A percentile compares a stretch with the other conserved stretches of the same genome.
Conservation (phyloP, 1,140 invertebrate species). For the Lasioglossum baleicum region DNA sequence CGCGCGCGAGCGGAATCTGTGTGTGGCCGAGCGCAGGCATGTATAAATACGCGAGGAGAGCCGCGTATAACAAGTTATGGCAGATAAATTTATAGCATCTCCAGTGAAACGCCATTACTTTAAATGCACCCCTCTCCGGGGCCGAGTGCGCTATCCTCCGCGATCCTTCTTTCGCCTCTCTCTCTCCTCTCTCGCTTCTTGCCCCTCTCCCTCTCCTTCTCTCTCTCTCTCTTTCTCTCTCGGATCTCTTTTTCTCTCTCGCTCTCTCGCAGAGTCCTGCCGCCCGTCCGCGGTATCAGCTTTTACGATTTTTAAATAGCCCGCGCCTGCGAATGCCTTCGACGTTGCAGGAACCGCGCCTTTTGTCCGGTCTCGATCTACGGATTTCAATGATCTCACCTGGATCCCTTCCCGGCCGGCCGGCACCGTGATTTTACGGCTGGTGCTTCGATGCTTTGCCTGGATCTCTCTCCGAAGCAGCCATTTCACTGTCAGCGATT, state of each 20-base stretch:
- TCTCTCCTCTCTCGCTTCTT: conserved; percentile 6
- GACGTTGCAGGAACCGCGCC: conserved; percentile 51
- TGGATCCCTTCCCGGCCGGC: conserved; percentile 18
- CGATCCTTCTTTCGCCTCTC: conserved; percentile 42
- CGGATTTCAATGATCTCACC: conserved; percentile 47
- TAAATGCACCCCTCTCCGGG: conserved; percentile 75
- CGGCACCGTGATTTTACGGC: conserved; percentile 35
- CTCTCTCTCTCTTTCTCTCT: conserved; percentile 32
- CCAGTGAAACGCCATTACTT: conserved; percentile 80
- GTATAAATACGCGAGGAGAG: conserved; percentile 80
- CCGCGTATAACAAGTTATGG: conserved; percentile 80
- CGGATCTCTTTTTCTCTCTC: conserved; percentile 25
- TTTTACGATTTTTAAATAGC: conserved; percentile 79
- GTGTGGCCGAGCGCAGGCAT: conserved; percentile 78
- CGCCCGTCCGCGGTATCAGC: conserved; percentile 65
- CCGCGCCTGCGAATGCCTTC: conserved; percentile 58
- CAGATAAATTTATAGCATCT: conserved; percentile 81
- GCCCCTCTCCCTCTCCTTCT: conserved; percentile 21
- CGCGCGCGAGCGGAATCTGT: conserved; percentile 64
- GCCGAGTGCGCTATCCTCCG: conserved; percentile 51
- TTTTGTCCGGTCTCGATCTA: conserved; percentile 55
- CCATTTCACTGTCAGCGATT: conserved; percentile 16
- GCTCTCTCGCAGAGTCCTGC: conserved; percentile 26
- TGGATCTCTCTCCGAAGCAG: neutral
- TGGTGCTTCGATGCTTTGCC: conserved; percentile 15